These are phyloP conservation scores for Rhincodon typus DNA, from an alignment of 2,797 vertebrate species.

Conservation along the genomic window DNA sequence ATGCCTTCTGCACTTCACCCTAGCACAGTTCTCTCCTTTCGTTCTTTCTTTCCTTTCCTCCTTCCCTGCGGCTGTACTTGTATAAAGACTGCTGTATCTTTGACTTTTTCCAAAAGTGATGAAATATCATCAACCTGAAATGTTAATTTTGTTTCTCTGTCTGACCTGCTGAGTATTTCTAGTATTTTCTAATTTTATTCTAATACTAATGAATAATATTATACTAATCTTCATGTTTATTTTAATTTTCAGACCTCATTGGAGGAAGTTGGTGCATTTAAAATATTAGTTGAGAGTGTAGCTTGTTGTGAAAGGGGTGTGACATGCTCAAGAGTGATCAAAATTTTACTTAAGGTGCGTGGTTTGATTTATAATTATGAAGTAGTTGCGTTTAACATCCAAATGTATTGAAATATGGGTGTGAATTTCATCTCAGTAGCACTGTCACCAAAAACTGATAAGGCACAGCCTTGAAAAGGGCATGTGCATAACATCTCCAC, in stretches of 20 bases:
- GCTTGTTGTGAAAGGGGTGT: constrained; percentile 51
- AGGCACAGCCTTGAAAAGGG: background rate
- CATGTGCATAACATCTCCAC: background rate
- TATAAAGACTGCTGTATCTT: background rate
- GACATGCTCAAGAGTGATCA: constrained; percentile 51
- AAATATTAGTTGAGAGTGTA: constrained; percentile 48
- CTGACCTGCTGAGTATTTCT: background rate
- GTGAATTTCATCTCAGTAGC: background rate
- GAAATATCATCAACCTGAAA: background rate
- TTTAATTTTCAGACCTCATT: constrained; percentile 47
- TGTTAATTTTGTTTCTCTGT: background rate
- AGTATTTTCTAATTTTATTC: background rate
- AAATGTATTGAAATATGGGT: background rate
- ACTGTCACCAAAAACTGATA: background rate
- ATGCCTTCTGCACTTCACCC: background rate
- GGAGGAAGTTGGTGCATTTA: constrained; percentile 48
- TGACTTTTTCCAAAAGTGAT: background rate
- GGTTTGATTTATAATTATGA: background rate
- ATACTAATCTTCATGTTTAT: constrained; percentile 19
- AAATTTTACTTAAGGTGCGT: constrained; percentile 46
- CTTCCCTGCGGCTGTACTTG: background rate
- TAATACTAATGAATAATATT: background rate
- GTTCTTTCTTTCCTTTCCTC: background rate
- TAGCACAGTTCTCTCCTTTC: background rate
- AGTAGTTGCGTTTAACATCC: background rate